Evolutionary conservation across 2,888 invertebrate genomes (phyloP), one percentile per base, ranked within the genome.

Genomic region (Taphrorychus bicolor): DNA sequence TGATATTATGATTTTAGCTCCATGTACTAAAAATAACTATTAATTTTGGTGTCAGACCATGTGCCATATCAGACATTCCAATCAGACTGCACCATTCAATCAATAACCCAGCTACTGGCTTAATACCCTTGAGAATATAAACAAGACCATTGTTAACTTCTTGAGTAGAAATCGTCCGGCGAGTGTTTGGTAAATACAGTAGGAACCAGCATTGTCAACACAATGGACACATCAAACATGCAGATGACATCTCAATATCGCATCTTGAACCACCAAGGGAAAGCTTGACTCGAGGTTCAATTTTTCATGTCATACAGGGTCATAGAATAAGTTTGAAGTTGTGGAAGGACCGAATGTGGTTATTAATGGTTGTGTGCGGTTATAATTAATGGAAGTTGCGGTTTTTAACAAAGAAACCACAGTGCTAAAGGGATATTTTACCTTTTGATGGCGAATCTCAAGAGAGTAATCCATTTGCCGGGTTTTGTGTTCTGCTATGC

Each of bases 161-260:
- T 59, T 53, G 32, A 59, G 45, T 22, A 41, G 51, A 54, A 59
- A 60, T 66, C 57, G 59, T 61, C 51, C 57, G 59, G 16, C 18
- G 56, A 69, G 69, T 69, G 69, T 69, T 69, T 65, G 60, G 69
- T 69, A 69, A 69, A 69, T 65, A 69, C 52, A n/a, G 54, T 59
- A 61, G 67, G 58, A 45, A 52, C 58, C 40, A 32, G 60, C 23
- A 69, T 69, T 69, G 69, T 69, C 61, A 60, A 64, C 60, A 69
- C 69, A 64, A 62, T 67, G 58, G 45, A 17, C 48, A 67, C 62
- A 67, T 62, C 61, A 59, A 67, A 62, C 32, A 66, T 32, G 42
- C 19, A 42, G 9, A 57, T 59, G 64, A 69, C 69, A 59, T 49
- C 69, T 69, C 69, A 69, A 69, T 69, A 69, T 53, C 23, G 19